Evolutionary conservation across 2,113 vertebrate species (phyloP), one percentile per base, ranked within the genome.

Genomic region (Todiramphus saurophagus): DNA sequence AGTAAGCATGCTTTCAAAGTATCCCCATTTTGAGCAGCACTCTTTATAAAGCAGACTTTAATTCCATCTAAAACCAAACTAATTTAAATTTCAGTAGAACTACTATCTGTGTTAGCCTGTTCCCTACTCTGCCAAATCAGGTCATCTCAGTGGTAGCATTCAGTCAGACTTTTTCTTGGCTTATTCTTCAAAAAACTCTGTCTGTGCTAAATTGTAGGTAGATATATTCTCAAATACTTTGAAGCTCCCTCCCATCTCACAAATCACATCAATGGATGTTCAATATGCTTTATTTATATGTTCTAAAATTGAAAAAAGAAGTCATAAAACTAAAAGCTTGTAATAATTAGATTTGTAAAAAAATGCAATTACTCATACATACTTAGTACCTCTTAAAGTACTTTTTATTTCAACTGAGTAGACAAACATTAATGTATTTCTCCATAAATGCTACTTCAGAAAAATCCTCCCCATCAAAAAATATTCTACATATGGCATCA

Each of bases 81-180:
- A 44, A 85, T 90, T 83, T 91, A 91, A 96, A 91, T 89, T 64
- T 87, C 67, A 89, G 41, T 59, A 53, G 79, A 91, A 89, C 51
- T 78, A 41, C 48, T 75, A 16, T 66, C 37, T 59, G 15, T 27
- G 19, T 55, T 87, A 82, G 33, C 21, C 24, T 76, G 4, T 43
- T 80, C 35, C 24, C 48, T 63, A 30, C 33, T 92, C 87, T 46
- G 11, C 19, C 62, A 87, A 67, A 70, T 64, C 39, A 84, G n/a
- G 59, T 48, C 74, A 83, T 33, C 50, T 80, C 60, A 90, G 11
- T 5, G 5, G 2, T 7, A 83, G 25, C 31, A 84, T 50, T 86
- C 87, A 89, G 28, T 56, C 30, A 46, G 37, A 33, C 66, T 59
- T 64, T 18, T 43, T 67, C 39, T 70, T 84, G 55, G 68, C 39